Evolutionary conservation across 2,113 vertebrate genomes (phyloP).

Genomic region (Tragelaphus imberbis): DNA sequence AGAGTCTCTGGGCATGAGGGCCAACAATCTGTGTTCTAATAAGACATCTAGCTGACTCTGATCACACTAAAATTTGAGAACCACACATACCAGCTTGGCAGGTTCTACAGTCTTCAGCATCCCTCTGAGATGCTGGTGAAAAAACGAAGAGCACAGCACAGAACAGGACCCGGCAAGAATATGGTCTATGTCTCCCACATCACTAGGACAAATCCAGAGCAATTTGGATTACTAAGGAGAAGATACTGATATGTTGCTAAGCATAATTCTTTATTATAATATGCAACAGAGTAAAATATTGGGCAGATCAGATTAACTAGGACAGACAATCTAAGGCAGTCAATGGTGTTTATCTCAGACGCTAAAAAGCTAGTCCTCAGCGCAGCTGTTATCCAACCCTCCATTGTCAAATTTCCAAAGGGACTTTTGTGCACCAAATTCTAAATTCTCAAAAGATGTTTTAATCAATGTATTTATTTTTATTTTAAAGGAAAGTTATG

Average conservation of each 20-base stretch:
- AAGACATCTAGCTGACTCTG: neutral
- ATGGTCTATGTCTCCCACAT: accelerated
- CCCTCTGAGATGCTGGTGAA: neutral
- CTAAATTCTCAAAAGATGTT: neutral
- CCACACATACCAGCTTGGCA: accelerated
- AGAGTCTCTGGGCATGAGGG: neutral
- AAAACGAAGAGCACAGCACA: neutral
- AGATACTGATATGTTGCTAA: neutral
- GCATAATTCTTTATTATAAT: neutral
- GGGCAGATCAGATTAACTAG: neutral
- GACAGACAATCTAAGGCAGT: neutral
- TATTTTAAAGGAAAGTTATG: neutral
- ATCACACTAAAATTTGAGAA: neutral
- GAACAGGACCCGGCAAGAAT: accelerated
- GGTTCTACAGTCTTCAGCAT: neutral
- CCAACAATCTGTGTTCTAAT: neutral
- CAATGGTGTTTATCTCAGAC: neutral
- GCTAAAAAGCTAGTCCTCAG: neutral
- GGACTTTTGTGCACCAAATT: neutral
- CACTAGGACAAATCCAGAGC: neutral
- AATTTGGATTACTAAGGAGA: neutral
- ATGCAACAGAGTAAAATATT: neutral
- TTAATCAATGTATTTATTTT: neutral
- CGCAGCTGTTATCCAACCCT: neutral
- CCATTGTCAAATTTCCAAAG: neutral